A percentile compares a stretch with the other conserved stretches of the same genome.
These are phyloP conservation scores for Pygoscelis adeliae DNA, from an alignment of 2,113 vertebrate genomes.

Conservation along the genomic window DNA sequence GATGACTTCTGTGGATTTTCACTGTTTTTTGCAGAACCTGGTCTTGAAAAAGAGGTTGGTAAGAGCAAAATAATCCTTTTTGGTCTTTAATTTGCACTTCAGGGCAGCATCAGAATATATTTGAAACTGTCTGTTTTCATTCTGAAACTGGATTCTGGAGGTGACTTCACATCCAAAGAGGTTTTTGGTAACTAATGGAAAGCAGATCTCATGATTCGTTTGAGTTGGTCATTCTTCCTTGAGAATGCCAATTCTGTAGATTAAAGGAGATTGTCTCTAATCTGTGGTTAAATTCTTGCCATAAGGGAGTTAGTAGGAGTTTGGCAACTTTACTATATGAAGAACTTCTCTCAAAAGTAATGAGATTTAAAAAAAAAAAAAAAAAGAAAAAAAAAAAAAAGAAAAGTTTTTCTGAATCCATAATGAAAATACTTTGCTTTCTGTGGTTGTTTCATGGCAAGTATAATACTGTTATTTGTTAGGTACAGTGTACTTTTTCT, in stretches of 20 bases:
- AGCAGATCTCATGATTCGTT: not conserved
- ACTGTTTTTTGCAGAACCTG: constrained; percentile 89
- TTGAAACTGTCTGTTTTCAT: not conserved
- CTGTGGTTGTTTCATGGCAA: not conserved
- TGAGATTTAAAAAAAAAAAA: not conserved
- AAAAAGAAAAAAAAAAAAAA: too few relatives aligned
- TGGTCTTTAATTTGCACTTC: not conserved
- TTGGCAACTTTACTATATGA: not conserved
- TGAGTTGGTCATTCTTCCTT: not conserved
- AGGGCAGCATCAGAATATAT: not conserved
- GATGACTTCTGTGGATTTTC: constrained; percentile 85
- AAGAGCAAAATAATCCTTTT: not conserved
- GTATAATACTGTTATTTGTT: not conserved
- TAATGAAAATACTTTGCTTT: not conserved
- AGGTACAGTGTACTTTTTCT: not conserved
- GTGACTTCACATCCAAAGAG: not conserved
- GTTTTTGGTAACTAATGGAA: not conserved
- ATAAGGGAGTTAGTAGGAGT: not conserved
- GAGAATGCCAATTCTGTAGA: not conserved
- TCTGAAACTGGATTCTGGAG: not conserved
- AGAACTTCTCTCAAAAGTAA: not conserved
- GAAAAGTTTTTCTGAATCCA: not conserved
- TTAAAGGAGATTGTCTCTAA: not conserved
- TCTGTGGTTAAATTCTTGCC: not conserved
- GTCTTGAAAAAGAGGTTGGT: constrained; percentile 91